Evolutionary conservation across 2,888 invertebrate genomes (phyloP).

Genomic region (Cephus nigrinus): DNA sequence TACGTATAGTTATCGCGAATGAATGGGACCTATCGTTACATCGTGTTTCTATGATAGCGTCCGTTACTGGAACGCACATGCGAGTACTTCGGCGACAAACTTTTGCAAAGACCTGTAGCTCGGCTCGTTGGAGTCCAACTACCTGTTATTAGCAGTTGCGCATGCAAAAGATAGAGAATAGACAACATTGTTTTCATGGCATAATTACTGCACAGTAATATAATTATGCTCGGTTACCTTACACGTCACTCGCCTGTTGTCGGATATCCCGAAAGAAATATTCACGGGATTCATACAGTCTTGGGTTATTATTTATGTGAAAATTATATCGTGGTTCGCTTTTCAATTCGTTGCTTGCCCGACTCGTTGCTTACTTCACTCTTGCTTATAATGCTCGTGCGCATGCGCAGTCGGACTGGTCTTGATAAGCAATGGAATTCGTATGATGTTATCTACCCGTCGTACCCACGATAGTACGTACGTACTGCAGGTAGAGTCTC

Average conservation of each 20-base stretch:
- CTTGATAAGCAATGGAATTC: neutral
- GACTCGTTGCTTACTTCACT: neutral
- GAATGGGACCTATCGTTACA: neutral
- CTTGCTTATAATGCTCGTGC: neutral
- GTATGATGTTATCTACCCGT: conserved; percentile 51
- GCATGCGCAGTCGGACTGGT: neutral
- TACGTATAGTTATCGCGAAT: neutral
- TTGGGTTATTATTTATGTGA: neutral
- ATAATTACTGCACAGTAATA: conserved; percentile 36
- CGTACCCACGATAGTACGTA: conserved; percentile 15
- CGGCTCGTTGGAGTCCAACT: conserved; percentile 20
- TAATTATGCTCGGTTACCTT: conserved; percentile 28
- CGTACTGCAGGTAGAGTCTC: neutral
- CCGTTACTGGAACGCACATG: neutral
- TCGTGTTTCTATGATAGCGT: neutral
- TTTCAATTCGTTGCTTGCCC: neutral
- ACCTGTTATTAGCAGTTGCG: conserved; percentile 26
- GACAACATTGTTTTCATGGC: conserved; percentile 32
- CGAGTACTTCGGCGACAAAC: neutral
- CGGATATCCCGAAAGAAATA: neutral
- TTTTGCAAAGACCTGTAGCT: conserved; percentile 33
- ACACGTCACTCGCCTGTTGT: neutral
- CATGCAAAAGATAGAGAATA: conserved; percentile 21
- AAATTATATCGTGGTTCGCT: neutral
- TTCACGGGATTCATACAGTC: neutral